Evolutionary conservation across 1,140 invertebrate species (phyloP), one percentile per base, ranked within the genome.

Genomic region (Panagrolaimus sp.): DNA sequence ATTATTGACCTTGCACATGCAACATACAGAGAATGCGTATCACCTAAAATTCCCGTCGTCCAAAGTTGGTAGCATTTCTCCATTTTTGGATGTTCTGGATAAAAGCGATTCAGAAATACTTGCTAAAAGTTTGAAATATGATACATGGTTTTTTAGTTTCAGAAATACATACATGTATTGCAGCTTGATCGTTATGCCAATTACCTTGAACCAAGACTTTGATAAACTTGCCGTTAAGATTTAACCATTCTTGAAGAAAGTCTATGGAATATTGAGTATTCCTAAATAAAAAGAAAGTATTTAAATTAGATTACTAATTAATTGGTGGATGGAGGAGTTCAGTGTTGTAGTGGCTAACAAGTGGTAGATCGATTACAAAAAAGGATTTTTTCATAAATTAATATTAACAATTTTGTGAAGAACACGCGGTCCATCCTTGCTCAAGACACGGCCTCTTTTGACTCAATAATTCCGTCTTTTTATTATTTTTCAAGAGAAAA

Each of bases 121-220:
- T 53, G 51, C 51, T 53, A 38, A 4, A 53, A 53, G 2, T 38
- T 38, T 4, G 27, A 1, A 53, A n/a, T n/a, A 11, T 38, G 2
- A 38, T 46, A 4, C 23, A 5, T 14, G 8, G 14, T 57, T 43
- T 38, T 16, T 57, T 42, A 25, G 14, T 16, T 25, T n/a, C 45
- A 45, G 23, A 57, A 31, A 63, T 31, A 63, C 63, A 5, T 66
- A 75, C 74, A 16, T 74, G 70, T 45, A 75, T 74, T 23, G 74
- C 74, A 7, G 76, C 74, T 27, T 75, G 79, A 65, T 75, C 74
- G 13, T 76, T 78, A 38, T 38, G 7, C 20, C 74, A 73, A 47
- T 78, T n/a, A n/a, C n/a, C n/a, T 76, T 23, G 73, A 74, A 44
- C 2, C 9, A 65, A 46, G 2, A 4, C 7, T 38, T 38, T 38